Percentiles rank a stretch among this genome's conserved stretches.
These are phyloP conservation scores for Strix uralensis DNA, from an alignment of 2,113 vertebrate species.

Conservation along the genomic window DNA sequence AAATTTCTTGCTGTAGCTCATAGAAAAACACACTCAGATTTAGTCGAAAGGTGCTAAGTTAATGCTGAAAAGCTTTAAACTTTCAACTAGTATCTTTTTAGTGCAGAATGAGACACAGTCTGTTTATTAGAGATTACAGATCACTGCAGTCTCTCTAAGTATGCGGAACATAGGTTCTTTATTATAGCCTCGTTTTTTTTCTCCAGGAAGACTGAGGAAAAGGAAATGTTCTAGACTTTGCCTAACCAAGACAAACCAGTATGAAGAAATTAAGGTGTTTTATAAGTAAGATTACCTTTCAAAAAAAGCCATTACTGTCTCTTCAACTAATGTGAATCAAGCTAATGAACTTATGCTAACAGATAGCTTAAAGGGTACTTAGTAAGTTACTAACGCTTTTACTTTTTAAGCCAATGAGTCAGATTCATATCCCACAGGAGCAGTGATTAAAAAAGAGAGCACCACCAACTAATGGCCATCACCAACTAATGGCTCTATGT, in stretches of 20 bases:
- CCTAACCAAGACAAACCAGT: not conserved
- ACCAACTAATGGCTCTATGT: not conserved
- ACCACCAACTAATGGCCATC: not conserved
- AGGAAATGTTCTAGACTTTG: not conserved
- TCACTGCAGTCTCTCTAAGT: not conserved
- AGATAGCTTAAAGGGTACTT: not conserved
- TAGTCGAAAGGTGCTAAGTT: not conserved
- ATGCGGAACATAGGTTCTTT: not conserved
- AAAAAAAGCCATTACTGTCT: not conserved
- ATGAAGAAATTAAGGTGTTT: not conserved
- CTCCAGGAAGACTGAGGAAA: not conserved
- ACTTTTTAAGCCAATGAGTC: constrained; percentile 1
- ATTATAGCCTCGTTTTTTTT: not conserved
- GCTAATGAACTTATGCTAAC: not conserved
- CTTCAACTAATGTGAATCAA: not conserved
- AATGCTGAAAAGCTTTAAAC: not conserved
- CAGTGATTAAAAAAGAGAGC: not conserved
- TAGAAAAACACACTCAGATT: not conserved
- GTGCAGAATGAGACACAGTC: not conserved
- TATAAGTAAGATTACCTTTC: not conserved
- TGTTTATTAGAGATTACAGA: not conserved
- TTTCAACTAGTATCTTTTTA: not conserved
- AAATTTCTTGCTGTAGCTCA: not conserved
- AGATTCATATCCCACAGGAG: not conserved
- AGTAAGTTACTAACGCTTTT: not conserved